Evolutionary conservation across 2,797 vertebrate species (phyloP).

Genomic region (Podarcis lilfordi): DNA sequence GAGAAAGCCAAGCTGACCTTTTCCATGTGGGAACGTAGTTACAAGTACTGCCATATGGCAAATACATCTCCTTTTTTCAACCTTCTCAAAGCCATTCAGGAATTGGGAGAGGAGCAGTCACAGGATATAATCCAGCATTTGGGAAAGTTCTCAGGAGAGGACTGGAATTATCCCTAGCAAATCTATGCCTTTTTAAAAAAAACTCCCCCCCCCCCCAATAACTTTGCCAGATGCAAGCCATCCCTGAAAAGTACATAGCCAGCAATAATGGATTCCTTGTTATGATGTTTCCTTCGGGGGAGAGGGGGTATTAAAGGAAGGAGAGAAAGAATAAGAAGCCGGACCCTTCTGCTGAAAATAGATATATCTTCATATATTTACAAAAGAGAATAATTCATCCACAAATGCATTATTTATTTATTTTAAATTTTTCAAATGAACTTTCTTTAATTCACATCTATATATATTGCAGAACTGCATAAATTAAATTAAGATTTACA

Average conservation of each 20-base stretch:
- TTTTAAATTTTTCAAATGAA: background rate
- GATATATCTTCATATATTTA: background rate
- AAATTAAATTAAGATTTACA: background rate
- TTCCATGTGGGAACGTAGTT: constrained; percentile 60
- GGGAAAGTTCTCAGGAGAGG: background rate
- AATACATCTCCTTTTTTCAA: constrained; percentile 61
- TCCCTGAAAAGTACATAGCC: background rate
- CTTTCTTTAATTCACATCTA: too few relatives aligned
- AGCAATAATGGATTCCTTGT: background rate
- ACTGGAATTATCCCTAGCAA: background rate
- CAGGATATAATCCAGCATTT: background rate
- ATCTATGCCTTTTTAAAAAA: background rate
- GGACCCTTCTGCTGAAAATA: too few relatives aligned
- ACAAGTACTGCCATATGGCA: constrained; percentile 54
- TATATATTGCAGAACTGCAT: background rate
- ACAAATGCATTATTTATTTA: background rate
- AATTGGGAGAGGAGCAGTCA: constrained; percentile 11
- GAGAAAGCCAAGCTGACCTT: constrained; percentile 57
- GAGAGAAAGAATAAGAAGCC: background rate
- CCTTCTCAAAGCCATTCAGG: background rate
- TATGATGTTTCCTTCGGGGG: background rate
- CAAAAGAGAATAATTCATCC: background rate
- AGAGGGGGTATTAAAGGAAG: background rate
- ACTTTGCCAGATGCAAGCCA: background rate
- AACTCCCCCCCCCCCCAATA: background rate